These are phyloP conservation scores for Osedax fenrisi DNA, from an alignment of 2,888 invertebrate genomes.

Conservation along the genomic window DNA sequence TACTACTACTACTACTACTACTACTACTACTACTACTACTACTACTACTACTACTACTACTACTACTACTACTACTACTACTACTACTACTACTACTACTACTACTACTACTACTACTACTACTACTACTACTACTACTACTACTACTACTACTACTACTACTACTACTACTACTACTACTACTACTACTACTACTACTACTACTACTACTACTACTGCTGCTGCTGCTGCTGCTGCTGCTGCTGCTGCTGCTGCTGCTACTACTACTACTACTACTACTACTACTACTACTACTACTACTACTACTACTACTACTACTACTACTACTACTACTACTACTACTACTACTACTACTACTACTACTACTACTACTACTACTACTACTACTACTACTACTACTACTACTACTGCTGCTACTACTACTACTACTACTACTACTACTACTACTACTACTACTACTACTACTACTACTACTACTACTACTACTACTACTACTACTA, in stretches of 20 bases:
- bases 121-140: not conserved
- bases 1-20: not conserved
- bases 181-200: not conserved
- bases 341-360: slow-evolving; percentile 16
- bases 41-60: slow-evolving; percentile 5
- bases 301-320: slow-evolving; percentile 24
- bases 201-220: not conserved
- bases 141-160: not conserved
- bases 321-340: slow-evolving; percentile 18
- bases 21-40: not conserved
- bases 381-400: slow-evolving; percentile 10
- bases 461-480: slow-evolving; percentile 1
- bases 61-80: slow-evolving; percentile 5
- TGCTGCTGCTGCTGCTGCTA: slow-evolving; percentile 17
- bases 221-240: slow-evolving; percentile 8
- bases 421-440: not conserved
- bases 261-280: slow-evolving; percentile 20
- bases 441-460: not conserved
- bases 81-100: not conserved
- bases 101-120: not conserved
- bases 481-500: not conserved
- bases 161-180: not conserved
- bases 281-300: slow-evolving; percentile 14
- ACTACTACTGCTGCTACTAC: not conserved
- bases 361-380: slow-evolving; percentile 14